phyloP scores from a whole-genome alignment of 2,113 vertebrate genomes.

The Aspiorhynchus laticeps region DNA sequence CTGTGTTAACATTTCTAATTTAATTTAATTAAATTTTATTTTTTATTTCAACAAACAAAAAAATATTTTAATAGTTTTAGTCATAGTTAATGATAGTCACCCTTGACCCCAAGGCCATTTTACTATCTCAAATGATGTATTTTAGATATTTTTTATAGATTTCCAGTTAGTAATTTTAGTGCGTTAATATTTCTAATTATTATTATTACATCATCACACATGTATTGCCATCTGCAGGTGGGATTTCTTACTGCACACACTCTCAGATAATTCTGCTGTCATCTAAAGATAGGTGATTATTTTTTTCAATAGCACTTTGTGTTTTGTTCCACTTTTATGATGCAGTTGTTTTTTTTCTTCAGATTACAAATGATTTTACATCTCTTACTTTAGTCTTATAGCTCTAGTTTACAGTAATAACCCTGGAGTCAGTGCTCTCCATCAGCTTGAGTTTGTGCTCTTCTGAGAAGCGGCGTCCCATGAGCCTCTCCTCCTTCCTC shows the following conservation, averaged over 20 bases:
- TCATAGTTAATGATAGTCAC: too few species aligned
- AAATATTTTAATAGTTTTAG: too few species aligned
- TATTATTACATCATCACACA: neutral
- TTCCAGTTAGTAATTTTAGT: too few species aligned
- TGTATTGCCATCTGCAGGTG: neutral
- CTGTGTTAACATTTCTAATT: too few species aligned
- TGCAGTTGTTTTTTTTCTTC: neutral
- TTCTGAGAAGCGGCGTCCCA: slow-evolving; percentile 45
- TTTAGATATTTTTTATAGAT: too few species aligned
- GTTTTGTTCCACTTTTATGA: neutral
- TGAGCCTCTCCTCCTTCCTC: slow-evolving; percentile 29
- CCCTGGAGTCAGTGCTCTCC: neutral
- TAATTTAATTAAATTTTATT: too few species aligned
- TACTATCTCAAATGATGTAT: too few species aligned
- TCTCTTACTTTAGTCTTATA: neutral
- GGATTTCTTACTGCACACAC: neutral
- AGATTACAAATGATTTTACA: neutral
- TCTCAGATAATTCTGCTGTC: too few species aligned
- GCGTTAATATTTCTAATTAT: neutral
- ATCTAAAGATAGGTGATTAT: neutral
- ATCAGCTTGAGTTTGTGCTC: neutral
- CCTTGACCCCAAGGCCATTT: too few species aligned
- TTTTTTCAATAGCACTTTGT: neutral
- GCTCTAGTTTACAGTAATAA: neutral
- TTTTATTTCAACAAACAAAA: too few species aligned